Evolutionary conservation across 2,888 invertebrate species (phyloP), one percentile per base, ranked within the genome.

Genomic region (Mactromeris polynyma): DNA sequence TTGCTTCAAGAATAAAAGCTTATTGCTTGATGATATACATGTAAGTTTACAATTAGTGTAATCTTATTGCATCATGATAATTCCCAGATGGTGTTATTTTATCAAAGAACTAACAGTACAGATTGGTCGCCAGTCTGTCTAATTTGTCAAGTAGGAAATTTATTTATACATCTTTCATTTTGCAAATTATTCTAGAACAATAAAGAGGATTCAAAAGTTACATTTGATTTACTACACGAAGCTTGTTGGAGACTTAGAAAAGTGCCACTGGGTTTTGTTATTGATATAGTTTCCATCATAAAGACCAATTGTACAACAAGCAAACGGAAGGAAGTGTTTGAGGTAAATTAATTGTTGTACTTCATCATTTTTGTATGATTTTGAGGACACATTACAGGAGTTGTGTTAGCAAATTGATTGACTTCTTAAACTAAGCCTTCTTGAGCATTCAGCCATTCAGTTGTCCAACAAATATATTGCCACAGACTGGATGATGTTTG

Each of bases 171-270:
- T 69, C 11, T 9, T 21, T 36, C 6, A 9, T 77, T 38, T 36
- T 77, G 4, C 21, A 38, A 31, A 69, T 31, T 38, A 11, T 79
- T 79, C 42, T 7, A 83, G 83, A 36, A 33, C 17, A 77, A 46
- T 33, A 19, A 2, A 21, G 54, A 78, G 40, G 84, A 84, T 42
- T 77, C 51, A 9, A 36, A 51, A 9, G 1, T 84, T n/a, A 36
- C 84, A 11, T 78, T 19, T 21, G 51, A 36, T 2, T 7, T 84
- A 33, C 21, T 84, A 36, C 84, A 84, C 51, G 84, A 84, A 46
- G 33, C 69, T 26, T 38, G 78, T 38, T 84, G 84, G 84, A 77
- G 84, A 46, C 38, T 84, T 0, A 77, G 84, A 21, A 84, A 78
- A 51, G 31, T 54, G 0, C 6, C 17, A 14, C 0, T 78, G 9